phyloP scores from a whole-genome alignment of 2,797 vertebrate genomes.

The Rhadinocentrus ornatus region DNA sequence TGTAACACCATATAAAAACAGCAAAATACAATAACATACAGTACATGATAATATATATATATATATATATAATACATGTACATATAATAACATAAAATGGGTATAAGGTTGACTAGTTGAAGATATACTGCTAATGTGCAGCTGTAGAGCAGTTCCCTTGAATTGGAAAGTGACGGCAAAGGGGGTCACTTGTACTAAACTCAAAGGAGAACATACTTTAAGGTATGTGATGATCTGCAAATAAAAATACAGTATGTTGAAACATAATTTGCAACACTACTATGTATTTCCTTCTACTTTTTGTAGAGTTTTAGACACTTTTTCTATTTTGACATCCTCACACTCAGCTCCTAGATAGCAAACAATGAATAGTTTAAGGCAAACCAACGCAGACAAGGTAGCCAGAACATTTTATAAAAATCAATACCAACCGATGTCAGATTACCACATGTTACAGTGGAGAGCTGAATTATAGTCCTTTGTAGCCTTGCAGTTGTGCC shows the following conservation, averaged over 20 bases:
- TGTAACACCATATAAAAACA: too few species aligned
- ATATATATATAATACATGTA: too few species aligned
- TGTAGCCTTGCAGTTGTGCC: slow-evolving; percentile 13
- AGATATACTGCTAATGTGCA: too few species aligned
- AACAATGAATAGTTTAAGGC: not conserved
- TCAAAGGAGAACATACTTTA: too few species aligned
- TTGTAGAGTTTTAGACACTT: not conserved
- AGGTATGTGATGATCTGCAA: not conserved
- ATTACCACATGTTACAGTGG: slow-evolving; percentile 15
- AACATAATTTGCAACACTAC: not conserved
- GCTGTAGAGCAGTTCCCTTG: too few species aligned
- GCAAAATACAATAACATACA: too few species aligned
- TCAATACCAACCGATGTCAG: slow-evolving; percentile 33
- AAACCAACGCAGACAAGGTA: slow-evolving; percentile 17
- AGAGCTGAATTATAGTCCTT: not conserved
- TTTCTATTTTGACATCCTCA: not conserved
- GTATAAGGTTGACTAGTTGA: too few species aligned
- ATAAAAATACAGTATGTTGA: not conserved
- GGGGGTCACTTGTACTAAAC: too few species aligned
- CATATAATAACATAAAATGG: too few species aligned
- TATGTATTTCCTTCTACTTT: not conserved
- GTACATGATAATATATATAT: too few species aligned
- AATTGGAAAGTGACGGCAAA: too few species aligned
- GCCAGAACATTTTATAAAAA: slow-evolving; percentile 40
- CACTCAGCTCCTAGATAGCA: not conserved